Base-by-base conservation (phyloP, 2,113 vertebrate genomes). In the Astatoreochromis straeleni region DNA sequence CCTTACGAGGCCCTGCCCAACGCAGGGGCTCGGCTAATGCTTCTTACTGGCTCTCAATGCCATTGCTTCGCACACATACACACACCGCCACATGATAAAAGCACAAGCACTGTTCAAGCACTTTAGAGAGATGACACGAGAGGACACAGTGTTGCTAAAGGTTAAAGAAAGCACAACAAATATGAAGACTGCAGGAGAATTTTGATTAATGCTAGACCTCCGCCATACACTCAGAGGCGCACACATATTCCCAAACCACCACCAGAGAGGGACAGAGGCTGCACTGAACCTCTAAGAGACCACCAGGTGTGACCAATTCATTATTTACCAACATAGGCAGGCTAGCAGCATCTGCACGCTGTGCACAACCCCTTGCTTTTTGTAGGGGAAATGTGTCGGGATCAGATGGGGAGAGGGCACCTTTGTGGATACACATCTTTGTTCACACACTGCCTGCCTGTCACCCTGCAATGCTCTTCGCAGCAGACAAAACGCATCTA, bases 251-350 rank as follows among this genome's bases (percentile, higher is more conserved):
- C 84, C 79, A 63, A 75, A 88, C 81, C 86, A 70, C 80, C 54
- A 12, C 58, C 42, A 35, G 82, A 89, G 87, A 93, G 88, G 85
- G 79, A 87, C 21, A 78, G 82, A 89, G 90, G 87, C 90, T 85
- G 87, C 86, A 86, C 89, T 53, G 54, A 84, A 85, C 80, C 90
- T 92, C 68, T 57, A 49, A 85, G 85, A 92, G 93, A 93, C 93
- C 93, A 93, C 93, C 91, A 94, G 94, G 94, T 95, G 92, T 94
- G 93, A 94, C 92, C 87, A 92, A 94, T 96, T 95, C 93, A 95
- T 96, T 94, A 96, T 95, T 95, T 94, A 95, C 94, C 88, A 92
- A 92, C 90, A 89, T 82, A 89, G 89, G 79, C 90, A 87, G 85
- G 78, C 80, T 13, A 63, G 90, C 85, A 87, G 86, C 70, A 63